Conservation (phyloP, 2,113 vertebrate genomes). For the Prionailurus bengalensis region DNA sequence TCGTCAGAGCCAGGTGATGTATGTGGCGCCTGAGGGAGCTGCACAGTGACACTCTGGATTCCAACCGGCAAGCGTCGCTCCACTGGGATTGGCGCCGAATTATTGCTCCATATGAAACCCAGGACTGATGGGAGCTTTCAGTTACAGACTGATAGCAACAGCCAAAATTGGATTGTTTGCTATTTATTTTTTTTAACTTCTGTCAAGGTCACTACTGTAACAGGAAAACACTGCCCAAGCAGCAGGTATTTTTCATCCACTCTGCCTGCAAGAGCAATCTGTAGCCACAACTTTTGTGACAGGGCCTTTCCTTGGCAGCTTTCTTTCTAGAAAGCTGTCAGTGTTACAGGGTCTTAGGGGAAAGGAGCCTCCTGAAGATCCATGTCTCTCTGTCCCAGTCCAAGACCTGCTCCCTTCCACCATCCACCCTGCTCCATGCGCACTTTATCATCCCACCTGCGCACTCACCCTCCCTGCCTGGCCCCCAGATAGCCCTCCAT, state of each 20-base stretch:
- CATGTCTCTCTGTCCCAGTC: background rate
- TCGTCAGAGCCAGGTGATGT: conserved; percentile 70
- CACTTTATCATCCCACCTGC: background rate
- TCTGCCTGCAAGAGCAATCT: conserved; percentile 71
- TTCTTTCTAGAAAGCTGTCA: conserved; percentile 56
- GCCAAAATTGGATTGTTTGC: conserved; percentile 84
- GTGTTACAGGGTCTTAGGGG: background rate
- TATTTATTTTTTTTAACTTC: conserved; percentile 86
- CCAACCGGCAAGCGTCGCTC: conserved; percentile 71
- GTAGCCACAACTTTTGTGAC: conserved; percentile 65
- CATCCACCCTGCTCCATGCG: background rate
- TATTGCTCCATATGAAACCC: conserved; percentile 86
- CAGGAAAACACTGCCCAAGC: conserved; percentile 75
- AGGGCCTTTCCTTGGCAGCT: conserved; percentile 33
- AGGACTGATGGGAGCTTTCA: conserved; percentile 83
- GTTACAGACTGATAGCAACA: conserved; percentile 82
- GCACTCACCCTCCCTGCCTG: background rate
- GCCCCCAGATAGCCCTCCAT: background rate
- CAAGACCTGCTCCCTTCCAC: background rate
- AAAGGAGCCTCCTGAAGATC: background rate
- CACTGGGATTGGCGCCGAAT: conserved; percentile 82
- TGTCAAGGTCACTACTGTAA: conserved; percentile 79
- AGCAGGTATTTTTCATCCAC: conserved; percentile 73
- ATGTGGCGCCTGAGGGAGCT: conserved; percentile 75
- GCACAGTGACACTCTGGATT: conserved; percentile 60